Conservation (phyloP, 2,888 invertebrate species). For the Lampropteryx suffumata region DNA sequence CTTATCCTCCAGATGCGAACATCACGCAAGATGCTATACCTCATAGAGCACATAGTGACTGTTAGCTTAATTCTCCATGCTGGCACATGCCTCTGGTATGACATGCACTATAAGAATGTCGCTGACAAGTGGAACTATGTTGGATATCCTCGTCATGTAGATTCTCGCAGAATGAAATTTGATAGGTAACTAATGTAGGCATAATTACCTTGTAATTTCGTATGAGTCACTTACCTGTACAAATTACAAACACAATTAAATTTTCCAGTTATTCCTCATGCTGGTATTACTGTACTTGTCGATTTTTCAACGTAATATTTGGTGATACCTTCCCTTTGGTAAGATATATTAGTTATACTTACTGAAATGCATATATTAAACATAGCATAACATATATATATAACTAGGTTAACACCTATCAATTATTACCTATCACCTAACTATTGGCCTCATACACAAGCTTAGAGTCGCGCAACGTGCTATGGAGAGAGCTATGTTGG, state of each 20-base stretch:
- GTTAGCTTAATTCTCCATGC: constrained; percentile 55
- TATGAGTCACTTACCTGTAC: too few relatives aligned
- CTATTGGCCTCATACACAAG: too few relatives aligned
- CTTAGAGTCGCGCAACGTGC: too few relatives aligned
- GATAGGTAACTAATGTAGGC: constrained; percentile 43
- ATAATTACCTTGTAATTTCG: too few relatives aligned
- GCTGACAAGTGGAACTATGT: constrained; percentile 41
- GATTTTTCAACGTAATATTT: constrained; percentile 66
- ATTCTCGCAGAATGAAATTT: constrained; percentile 51
- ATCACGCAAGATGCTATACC: constrained; percentile 54
- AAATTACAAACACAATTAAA: too few relatives aligned
- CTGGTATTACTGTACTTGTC: constrained; percentile 68
- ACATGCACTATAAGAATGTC: constrained; percentile 33
- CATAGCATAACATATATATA: too few relatives aligned
- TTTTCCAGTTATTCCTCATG: constrained; percentile 62
- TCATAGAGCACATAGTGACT: constrained; percentile 54
- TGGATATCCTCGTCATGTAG: constrained; percentile 55
- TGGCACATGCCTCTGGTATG: constrained; percentile 61
- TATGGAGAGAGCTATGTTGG: too few relatives aligned
- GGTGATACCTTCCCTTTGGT: constrained; percentile 71
- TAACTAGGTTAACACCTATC: too few relatives aligned
- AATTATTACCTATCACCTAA: too few relatives aligned
- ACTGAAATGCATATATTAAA: too few relatives aligned
- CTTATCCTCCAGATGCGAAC: constrained; percentile 53
- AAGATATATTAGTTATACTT: constrained; percentile 34